Conservation (phyloP, 2,888 invertebrate genomes). For the Oscheius sp. region DNA sequence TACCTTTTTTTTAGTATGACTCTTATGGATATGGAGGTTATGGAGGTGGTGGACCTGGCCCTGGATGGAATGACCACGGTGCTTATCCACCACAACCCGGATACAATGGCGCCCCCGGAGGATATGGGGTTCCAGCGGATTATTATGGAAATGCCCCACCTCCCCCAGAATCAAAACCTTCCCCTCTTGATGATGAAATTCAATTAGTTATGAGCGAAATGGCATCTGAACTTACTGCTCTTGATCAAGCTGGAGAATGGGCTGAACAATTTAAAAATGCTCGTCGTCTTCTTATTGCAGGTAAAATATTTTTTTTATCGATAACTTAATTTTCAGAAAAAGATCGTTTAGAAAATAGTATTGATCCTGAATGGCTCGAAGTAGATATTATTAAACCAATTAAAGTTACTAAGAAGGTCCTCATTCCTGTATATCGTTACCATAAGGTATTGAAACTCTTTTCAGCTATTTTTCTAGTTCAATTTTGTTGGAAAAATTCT, state of each 20-base stretch:
- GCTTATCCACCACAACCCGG: constrained; percentile 21
- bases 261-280: constrained; percentile 68
- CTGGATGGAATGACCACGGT: constrained; percentile 13
- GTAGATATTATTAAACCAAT: constrained; percentile 69
- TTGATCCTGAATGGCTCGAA: constrained; percentile 70
- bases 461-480: constrained; percentile 47
- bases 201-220: constrained; percentile 66
- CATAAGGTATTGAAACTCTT: constrained; percentile 53
- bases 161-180: constrained; percentile 8
- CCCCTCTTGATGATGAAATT: constrained; percentile 67
- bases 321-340: constrained; percentile 55
- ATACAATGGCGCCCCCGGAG: constrained; percentile 23
- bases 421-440: constrained; percentile 68
- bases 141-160: neutral
- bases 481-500: constrained; percentile 70
- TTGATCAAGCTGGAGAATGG: constrained; percentile 62
- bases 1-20: constrained; percentile 2
- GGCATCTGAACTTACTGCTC: constrained; percentile 56
- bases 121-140: neutral
- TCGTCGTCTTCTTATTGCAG: constrained; percentile 59
- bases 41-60: constrained; percentile 13
- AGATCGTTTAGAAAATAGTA: constrained; percentile 62
- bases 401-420: constrained; percentile 66
- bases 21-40: constrained; percentile 21
- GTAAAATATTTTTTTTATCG: constrained; percentile 27